Percentiles rank a stretch among this genome's conserved stretches.
phyloP scores from a whole-genome alignment of 2,113 vertebrate species.

The Strix uralensis region DNA sequence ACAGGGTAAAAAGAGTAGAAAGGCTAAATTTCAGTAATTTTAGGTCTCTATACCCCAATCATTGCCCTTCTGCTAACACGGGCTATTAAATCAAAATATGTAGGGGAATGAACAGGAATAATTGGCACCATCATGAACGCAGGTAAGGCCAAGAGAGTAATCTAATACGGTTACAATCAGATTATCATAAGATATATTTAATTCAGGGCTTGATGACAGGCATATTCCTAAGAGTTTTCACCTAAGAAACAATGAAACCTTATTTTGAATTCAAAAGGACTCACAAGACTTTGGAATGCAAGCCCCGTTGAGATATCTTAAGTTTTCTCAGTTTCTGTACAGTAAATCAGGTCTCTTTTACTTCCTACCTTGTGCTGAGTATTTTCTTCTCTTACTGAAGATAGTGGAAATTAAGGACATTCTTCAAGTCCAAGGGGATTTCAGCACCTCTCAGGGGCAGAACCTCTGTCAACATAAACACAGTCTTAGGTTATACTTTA shows the following conservation, averaged over 20 bases:
- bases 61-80: not conserved
- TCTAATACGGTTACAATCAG: not conserved
- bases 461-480: not conserved
- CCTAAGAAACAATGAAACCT: not conserved
- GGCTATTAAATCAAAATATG: not conserved
- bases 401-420: not conserved
- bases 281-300: not conserved
- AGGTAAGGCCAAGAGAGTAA: not conserved
- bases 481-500: not conserved
- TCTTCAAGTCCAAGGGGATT: not conserved
- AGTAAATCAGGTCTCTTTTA: not conserved
- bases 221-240: not conserved
- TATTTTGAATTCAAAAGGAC: not conserved
- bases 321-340: not conserved
- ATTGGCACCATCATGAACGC: not conserved
- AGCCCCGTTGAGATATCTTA: not conserved
- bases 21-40: not conserved
- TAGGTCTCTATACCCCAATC: not conserved
- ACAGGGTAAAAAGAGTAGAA: not conserved
- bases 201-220: not conserved
- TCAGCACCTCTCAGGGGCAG: not conserved
- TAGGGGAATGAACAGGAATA: not conserved
- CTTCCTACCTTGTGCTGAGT: not conserved
- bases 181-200: not conserved
- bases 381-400: not conserved